phyloP scores from a whole-genome alignment of 1,140 invertebrate species.

The Macrobrachium nipponense region DNA sequence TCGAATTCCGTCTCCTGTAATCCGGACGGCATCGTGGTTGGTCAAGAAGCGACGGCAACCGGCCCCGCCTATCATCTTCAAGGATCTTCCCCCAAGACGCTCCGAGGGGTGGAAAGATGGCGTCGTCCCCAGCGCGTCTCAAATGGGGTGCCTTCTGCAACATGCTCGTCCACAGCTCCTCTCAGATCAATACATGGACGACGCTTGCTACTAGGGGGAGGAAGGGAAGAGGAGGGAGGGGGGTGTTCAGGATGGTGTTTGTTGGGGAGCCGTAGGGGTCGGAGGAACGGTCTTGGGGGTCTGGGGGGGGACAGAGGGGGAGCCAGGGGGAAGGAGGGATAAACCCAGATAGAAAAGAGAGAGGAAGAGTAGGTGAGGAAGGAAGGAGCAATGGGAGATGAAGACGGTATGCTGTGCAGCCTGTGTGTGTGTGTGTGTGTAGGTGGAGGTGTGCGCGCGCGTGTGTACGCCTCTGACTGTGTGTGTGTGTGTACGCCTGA shows the following conservation, averaged over 20 bases:
- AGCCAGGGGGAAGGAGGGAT: not conserved
- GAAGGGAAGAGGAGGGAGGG: too few species aligned
- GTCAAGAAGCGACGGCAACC: too few species aligned
- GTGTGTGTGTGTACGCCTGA: too few species aligned
- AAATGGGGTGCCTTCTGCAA: not conserved
- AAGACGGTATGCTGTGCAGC: not conserved
- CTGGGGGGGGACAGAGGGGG: not conserved
- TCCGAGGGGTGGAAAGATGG: not conserved
- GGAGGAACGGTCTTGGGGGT: not conserved
- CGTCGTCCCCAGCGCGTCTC: conserved; percentile 17
- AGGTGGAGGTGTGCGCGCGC: too few species aligned
- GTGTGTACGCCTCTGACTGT: too few species aligned
- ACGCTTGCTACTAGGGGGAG: not conserved
- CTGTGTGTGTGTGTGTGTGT: too few species aligned
- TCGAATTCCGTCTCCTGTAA: too few species aligned
- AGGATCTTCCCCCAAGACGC: not conserved
- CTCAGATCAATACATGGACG: conserved; percentile 18
- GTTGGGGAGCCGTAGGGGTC: not conserved
- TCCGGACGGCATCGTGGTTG: too few species aligned
- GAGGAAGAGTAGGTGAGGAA: not conserved
- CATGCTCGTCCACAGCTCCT: conserved; percentile 19
- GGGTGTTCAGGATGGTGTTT: not conserved
- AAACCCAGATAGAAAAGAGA: not conserved
- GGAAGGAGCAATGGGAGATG: not conserved
- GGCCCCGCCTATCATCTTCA: too few species aligned